A percentile compares a stretch with the other conserved stretches of the same genome.
Conservation (phyloP, 2,888 invertebrate species). For the Stenoptilia bipunctidactyla region DNA sequence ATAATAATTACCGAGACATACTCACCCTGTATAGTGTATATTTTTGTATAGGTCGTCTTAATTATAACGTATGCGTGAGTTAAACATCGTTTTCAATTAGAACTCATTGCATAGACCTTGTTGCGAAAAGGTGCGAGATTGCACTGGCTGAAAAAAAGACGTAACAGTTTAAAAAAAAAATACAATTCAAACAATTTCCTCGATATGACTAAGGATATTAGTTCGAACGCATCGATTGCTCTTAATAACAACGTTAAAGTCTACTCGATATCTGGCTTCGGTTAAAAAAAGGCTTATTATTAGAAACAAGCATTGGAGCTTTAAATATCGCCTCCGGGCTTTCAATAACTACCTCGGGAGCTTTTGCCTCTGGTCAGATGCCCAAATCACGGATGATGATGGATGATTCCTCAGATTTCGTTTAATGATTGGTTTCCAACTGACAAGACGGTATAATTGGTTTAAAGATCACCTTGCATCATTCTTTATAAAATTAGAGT, state of each 20-base stretch:
- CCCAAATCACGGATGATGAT: slow-evolving; percentile 60
- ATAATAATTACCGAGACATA: background rate
- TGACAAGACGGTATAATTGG: slow-evolving; percentile 39
- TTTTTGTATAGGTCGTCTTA: too few relatives aligned
- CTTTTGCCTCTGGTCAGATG: slow-evolving; percentile 37
- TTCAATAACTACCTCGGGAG: slow-evolving; percentile 44
- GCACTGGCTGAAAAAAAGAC: too few relatives aligned
- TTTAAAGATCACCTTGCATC: slow-evolving; percentile 17
- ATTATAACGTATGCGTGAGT: too few relatives aligned
- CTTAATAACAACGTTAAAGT: background rate
- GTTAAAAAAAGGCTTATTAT: slow-evolving; percentile 19
- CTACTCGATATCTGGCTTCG: background rate
- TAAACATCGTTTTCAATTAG: too few relatives aligned
- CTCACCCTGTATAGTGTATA: too few relatives aligned
- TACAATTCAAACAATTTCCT: too few relatives aligned
- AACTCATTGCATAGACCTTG: background rate
- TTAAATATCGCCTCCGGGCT: slow-evolving; percentile 21
- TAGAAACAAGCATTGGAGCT: slow-evolving; percentile 28
- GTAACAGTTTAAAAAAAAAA: too few relatives aligned
- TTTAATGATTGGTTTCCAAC: slow-evolving; percentile 59
- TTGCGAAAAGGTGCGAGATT: background rate
- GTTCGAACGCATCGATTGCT: too few relatives aligned
- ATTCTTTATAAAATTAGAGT: background rate
- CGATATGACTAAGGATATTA: too few relatives aligned
- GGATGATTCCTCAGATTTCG: slow-evolving; percentile 64